phyloP scores from a whole-genome alignment of 2,797 vertebrate genomes.

The Pantherophis vulpinus region DNA sequence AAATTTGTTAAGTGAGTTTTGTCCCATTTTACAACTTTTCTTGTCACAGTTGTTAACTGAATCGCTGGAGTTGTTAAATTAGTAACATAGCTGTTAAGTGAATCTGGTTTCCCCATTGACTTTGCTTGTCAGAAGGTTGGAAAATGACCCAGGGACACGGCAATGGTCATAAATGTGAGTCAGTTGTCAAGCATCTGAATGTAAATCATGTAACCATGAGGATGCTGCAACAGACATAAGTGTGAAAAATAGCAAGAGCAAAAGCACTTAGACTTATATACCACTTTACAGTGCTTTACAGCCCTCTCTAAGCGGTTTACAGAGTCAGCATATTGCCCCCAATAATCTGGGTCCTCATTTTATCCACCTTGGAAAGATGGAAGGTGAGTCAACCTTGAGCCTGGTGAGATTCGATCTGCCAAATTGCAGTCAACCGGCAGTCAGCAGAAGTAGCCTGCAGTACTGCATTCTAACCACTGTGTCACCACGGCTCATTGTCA shows the following conservation, averaged over 20 bases:
- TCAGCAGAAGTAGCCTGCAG: no score
- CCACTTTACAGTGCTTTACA: no score
- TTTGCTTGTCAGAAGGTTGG: neutral
- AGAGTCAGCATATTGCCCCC: no score
- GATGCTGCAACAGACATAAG: neutral
- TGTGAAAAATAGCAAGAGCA: neutral
- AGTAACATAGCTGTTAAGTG: neutral
- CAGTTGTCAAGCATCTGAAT: neutral
- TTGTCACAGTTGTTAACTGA: neutral
- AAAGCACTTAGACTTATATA: no score
- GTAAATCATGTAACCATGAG: neutral
- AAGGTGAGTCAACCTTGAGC: no score
- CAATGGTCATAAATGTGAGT: neutral
- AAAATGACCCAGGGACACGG: neutral
- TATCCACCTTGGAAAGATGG: no score
- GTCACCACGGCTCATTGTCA: no score
- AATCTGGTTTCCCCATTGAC: neutral
- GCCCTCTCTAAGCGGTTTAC: no score
- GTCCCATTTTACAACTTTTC: neutral
- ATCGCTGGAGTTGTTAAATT: neutral
- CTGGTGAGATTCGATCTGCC: no score
- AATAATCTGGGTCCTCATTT: no score
- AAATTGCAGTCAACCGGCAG: no score
- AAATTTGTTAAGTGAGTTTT: neutral
- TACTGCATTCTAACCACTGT: no score